These are phyloP conservation scores for Panagrolaimus sp. DNA, from an alignment of 1,140 invertebrate species.

Conservation along the genomic window DNA sequence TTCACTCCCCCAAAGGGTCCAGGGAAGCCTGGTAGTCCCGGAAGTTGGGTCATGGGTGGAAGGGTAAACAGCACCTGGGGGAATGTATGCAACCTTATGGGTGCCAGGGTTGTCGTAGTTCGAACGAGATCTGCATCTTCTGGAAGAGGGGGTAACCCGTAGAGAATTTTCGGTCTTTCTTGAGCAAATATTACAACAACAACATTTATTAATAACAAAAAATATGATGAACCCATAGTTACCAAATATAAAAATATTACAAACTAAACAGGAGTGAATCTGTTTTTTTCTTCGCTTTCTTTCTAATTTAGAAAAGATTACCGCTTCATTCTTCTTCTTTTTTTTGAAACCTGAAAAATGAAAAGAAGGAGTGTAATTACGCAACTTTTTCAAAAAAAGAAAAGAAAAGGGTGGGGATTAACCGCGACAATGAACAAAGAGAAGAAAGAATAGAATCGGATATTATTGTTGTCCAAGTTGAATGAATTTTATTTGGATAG, in stretches of 20 bases:
- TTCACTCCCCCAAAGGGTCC: background rate
- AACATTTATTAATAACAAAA: background rate
- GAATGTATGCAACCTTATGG: background rate
- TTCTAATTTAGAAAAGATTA: background rate
- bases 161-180: background rate
- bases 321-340: background rate
- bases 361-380: too few species aligned
- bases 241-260: background rate
- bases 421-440: too few species aligned
- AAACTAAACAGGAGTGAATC: background rate
- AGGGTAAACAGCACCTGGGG: background rate
- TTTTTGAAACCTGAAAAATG: too few species aligned
- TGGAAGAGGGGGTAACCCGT: background rate
- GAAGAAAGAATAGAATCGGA: too few species aligned
- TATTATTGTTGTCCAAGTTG: too few species aligned
- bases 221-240: background rate
- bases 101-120: background rate
- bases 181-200: background rate
- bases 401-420: too few species aligned
- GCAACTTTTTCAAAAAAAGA: too few species aligned
- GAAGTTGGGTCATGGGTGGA: background rate
- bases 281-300: background rate
- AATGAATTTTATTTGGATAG: too few species aligned
- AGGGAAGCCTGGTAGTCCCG: background rate
- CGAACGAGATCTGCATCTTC: slow-evolving; percentile 1